Evolutionary conservation across 2,797 vertebrate genomes (phyloP).

Genomic region (Rhincodon typus): DNA sequence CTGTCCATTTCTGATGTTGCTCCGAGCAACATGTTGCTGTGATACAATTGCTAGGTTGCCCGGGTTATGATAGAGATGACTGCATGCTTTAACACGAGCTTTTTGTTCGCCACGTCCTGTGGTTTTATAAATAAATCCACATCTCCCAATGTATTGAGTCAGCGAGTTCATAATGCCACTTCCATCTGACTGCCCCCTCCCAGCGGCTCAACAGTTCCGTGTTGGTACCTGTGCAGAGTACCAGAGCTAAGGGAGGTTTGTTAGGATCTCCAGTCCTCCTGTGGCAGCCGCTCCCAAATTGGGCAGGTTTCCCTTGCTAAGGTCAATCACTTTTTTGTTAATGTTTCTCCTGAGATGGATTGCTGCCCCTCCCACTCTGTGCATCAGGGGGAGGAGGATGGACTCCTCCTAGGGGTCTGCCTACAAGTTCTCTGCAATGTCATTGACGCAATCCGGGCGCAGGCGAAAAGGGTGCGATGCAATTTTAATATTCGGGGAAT

Average conservation of each 20-base stretch:
- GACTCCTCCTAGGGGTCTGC: not conserved
- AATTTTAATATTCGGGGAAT: too few species aligned
- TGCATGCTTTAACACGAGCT: not conserved
- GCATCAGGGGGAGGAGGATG: not conserved
- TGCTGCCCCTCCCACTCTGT: not conserved
- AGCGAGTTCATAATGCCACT: not conserved
- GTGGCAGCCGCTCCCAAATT: not conserved
- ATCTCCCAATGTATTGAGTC: not conserved
- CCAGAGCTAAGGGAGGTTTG: too few species aligned
- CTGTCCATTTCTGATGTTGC: not conserved
- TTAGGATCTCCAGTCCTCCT: too few species aligned
- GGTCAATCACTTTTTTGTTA: too few species aligned
- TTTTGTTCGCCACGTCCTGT: not conserved
- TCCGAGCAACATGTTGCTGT: slow-evolving; percentile 13
- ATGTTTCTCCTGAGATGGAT: not conserved
- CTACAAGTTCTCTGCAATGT: not conserved
- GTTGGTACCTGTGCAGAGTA: not conserved
- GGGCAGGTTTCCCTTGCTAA: not conserved
- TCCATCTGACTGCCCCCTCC: not conserved
- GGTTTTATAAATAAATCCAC: not conserved
- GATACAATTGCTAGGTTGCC: slow-evolving; percentile 6
- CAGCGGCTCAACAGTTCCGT: not conserved
- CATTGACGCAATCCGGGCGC: slow-evolving; percentile 12
- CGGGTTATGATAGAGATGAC: not conserved
- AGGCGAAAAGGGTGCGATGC: not conserved